Evolutionary conservation across 92 coral and sea anemone species (phyloP).

Genomic region (Epizoanthus stellaris): DNA sequence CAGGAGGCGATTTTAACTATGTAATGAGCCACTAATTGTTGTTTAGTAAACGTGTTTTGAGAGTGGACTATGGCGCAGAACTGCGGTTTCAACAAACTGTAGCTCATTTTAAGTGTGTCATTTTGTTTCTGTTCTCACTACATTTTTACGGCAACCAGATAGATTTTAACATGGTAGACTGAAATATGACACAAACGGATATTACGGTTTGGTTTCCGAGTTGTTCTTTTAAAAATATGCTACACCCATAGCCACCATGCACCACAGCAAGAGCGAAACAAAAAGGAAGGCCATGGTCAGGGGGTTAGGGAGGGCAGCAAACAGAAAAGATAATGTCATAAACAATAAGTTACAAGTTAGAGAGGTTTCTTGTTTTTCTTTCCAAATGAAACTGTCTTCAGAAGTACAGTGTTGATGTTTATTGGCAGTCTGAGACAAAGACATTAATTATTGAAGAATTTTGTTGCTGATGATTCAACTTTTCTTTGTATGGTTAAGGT

Average conservation of each 20-base stretch:
- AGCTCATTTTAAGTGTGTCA: neutral
- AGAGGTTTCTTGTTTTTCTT: neutral
- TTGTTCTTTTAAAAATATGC: neutral
- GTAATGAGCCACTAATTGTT: slow-evolving; percentile 1
- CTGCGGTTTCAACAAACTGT: neutral
- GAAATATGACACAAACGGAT: neutral
- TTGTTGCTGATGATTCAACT: neutral
- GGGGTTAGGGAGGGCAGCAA: neutral
- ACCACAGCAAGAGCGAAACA: neutral
- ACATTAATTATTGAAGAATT: slow-evolving; percentile 28
- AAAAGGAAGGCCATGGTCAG: neutral
- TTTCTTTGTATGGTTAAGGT: too few relatives aligned
- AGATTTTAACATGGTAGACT: too few relatives aligned
- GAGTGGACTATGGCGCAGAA: neutral
- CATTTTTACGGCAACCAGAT: too few relatives aligned
- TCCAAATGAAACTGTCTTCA: neutral
- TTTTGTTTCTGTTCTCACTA: neutral
- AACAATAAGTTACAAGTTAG: neutral
- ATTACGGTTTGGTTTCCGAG: neutral
- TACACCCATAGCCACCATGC: too few relatives aligned
- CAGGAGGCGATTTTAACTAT: neutral
- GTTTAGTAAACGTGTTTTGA: slow-evolving; percentile 2
- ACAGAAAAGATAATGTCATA: neutral
- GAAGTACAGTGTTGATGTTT: neutral
- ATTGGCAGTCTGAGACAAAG: slow-evolving; percentile 37